A percentile compares a stretch with the other conserved stretches of the same genome.
phyloP scores from a whole-genome alignment of 2,797 vertebrate species.

The Betta splendens region DNA sequence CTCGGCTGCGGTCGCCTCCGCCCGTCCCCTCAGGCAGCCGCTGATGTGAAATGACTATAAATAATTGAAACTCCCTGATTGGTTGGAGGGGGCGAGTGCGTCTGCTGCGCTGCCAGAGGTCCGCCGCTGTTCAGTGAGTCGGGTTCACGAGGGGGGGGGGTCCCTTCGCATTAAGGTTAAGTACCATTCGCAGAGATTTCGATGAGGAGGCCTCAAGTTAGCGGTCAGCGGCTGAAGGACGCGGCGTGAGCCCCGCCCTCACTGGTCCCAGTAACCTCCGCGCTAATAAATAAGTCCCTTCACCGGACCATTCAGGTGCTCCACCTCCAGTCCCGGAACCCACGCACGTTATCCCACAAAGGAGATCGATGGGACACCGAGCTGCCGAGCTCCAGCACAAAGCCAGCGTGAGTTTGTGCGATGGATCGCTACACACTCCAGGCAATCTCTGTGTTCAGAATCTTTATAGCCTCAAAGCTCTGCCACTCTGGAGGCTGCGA shows the following conservation, averaged over 20 bases:
- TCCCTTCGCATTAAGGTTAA: too few relatives aligned
- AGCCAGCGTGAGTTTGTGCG: slow-evolving; percentile 43
- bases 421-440: slow-evolving; percentile 48
- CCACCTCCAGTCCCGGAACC: slow-evolving; percentile 22
- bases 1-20: too few relatives aligned
- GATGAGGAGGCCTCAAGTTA: slow-evolving; percentile 6
- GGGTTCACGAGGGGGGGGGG: too few relatives aligned
- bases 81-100: too few relatives aligned
- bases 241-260: slow-evolving; percentile 26
- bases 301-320: slow-evolving; percentile 19
- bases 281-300: slow-evolving; percentile 27
- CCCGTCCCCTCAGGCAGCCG: too few relatives aligned
- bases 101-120: too few relatives aligned
- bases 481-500: slow-evolving; percentile 39
- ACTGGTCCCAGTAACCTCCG: slow-evolving; percentile 51
- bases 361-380: slow-evolving; percentile 48
- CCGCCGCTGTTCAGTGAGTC: too few relatives aligned
- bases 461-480: slow-evolving; percentile 40
- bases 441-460: slow-evolving; percentile 51
- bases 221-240: slow-evolving; percentile 20
- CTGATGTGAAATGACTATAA: too few relatives aligned
- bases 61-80: too few relatives aligned
- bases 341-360: slow-evolving; percentile 52
- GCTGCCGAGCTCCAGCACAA: slow-evolving; percentile 37
- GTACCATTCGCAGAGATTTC: too few relatives aligned